Percentiles rank a stretch among this genome's conserved stretches.
Evolutionary conservation across 2,113 vertebrate species (phyloP).

Genomic region (Psilopogon haemacephalus): DNA sequence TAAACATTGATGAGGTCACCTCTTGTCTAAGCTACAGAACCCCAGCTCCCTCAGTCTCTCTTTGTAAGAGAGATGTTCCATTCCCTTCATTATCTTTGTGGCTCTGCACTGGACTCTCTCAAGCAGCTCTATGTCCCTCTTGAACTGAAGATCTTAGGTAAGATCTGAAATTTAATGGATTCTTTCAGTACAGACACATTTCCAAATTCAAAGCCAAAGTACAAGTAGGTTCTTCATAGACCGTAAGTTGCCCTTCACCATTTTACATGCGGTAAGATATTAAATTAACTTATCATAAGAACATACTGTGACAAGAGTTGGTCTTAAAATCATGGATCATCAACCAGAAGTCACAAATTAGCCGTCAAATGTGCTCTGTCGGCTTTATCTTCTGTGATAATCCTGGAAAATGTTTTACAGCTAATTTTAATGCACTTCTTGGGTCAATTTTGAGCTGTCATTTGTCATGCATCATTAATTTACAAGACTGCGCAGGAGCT

Average conservation of each 20-base stretch:
- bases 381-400: constrained; percentile 13
- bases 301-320: background rate
- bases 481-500: constrained; percentile 2
- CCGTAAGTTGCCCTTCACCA: background rate
- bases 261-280: background rate
- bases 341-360: constrained; percentile 8
- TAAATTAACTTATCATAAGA: background rate
- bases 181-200: background rate
- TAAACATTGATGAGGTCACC: too few species aligned
- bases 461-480: constrained; percentile 31
- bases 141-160: background rate
- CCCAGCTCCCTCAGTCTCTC: too few species aligned
- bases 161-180: background rate
- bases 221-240: background rate
- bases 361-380: background rate
- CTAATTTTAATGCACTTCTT: constrained; percentile 5
- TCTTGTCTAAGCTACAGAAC: too few species aligned
- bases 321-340: constrained; percentile 7
- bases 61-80: too few species aligned
- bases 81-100: too few species aligned
- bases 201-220: background rate
- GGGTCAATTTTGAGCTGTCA: background rate
- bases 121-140: too few species aligned
- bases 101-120: too few species aligned
- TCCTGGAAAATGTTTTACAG: background rate